Base-by-base conservation (phyloP, 1,140 invertebrate species). In the Dolichoris vasculosae region DNA sequence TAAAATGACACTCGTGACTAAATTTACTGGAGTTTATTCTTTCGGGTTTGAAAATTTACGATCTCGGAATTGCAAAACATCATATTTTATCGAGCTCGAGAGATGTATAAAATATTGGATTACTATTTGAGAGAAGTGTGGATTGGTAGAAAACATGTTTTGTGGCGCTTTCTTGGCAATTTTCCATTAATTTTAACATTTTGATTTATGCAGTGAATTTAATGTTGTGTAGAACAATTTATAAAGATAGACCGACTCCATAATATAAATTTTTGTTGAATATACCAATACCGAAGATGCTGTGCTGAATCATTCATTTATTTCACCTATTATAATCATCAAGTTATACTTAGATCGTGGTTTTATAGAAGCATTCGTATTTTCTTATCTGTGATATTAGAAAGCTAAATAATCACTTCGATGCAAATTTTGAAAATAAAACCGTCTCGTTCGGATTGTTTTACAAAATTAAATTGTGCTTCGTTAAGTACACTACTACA, bases 71-170 rank as follows among this genome's bases (percentile, higher is more conserved):
- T 77, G 80, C 82, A 80, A 78, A 93, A 91, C 89, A 90, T 92
- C 92, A 92, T 94, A 93, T 93, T 94, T 91, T 93, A 92, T 90
- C 90, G 91, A 89, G 89, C 90, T 90, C 90, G 89, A 89, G 35
- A 32, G 67, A 67, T 84, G 20, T 51, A 77, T 80, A 80, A 85
- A 81, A 76, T 81, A 81, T 85, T 85, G 84, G 78, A 85, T 81
- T 84, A 84, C 76, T 75, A 59, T 73, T 75, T 40, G 69, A 59
- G 48, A 73, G 43, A 51, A 43, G 80, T 71, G 67, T 48, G 40
- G 71, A 77, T 30, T 35, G 82, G 63, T 40, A 64, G 69, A 84
- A 77, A 84, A 77, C 69, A 46, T 84, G 73, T 78, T 78, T 55
- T n/a, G 64, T 59, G 32, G 77, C 48, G 83, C 55, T 78, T 78